Percentiles rank a stretch among this genome's conserved stretches.
Conservation (phyloP, 2,888 invertebrate species). For the Phlogophora meticulosa region DNA sequence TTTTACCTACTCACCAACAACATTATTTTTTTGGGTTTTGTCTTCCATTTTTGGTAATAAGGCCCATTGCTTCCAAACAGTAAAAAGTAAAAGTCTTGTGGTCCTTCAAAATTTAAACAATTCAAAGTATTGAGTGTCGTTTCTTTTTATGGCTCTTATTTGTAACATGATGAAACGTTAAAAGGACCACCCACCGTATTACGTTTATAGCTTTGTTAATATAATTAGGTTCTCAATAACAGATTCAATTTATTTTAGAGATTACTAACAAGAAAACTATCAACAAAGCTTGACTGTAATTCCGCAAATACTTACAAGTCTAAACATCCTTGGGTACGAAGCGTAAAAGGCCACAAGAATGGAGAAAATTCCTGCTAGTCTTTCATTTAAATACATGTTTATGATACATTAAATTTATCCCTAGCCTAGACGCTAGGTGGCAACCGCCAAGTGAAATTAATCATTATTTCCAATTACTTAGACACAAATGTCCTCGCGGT, state of each 20-base stretch:
- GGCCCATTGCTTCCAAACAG: slow-evolving; percentile 25
- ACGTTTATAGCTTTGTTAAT: slow-evolving; percentile 66
- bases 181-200: slow-evolving; percentile 69
- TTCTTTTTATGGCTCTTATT: slow-evolving; percentile 62
- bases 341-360: background rate
- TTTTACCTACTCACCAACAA: slow-evolving; percentile 4
- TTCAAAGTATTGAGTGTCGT: slow-evolving; percentile 63
- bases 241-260: slow-evolving; percentile 27
- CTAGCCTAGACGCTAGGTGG: slow-evolving; percentile 28
- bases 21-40: slow-evolving; percentile 2
- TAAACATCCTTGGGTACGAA: background rate
- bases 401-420: slow-evolving; percentile 33
- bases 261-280: background rate
- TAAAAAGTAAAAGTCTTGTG: slow-evolving; percentile 54
- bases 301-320: background rate
- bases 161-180: slow-evolving; percentile 63
- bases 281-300: background rate
- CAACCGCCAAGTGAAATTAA: slow-evolving; percentile 48
- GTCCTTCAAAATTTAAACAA: slow-evolving; percentile 64
- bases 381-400: slow-evolving; percentile 18
- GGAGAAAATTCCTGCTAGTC: slow-evolving; percentile 3
- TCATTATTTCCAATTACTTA: slow-evolving; percentile 52
- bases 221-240: slow-evolving; percentile 63
- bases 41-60: slow-evolving; percentile 14
- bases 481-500: slow-evolving; percentile 51